Evolutionary conservation across 2,113 vertebrate species (phyloP), one percentile per base, ranked within the genome.

Genomic region (Sorex fumeus): DNA sequence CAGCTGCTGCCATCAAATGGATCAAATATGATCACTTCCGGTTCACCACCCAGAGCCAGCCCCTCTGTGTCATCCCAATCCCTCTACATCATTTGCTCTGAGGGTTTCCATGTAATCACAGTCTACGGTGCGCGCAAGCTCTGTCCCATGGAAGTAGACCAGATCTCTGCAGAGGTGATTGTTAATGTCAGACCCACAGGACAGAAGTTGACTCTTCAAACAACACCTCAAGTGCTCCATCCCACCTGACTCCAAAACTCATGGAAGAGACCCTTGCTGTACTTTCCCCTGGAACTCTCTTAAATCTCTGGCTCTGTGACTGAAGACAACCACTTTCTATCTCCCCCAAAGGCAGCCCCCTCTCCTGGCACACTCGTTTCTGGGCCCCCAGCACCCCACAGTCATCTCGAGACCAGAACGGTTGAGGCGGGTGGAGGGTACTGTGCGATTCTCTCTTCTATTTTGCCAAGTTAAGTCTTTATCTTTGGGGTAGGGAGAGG

Each of bases 261-360:
- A 12, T 0, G 8, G 80, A 50, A 50, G 13, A 50, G 47, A 40
- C 27, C 28, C 16, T 78, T n/a, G 2, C 62, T 28, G 47, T 83
- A 47, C 34, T 53, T 25, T n/a, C 36, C 47, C 0, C 1, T 18
- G 32, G 28, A 6, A 0, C 0, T 27, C 28, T 40, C 45, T 69
- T 16, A 1, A 30, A 34, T 62, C 4, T 87, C 53, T 62, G 18
- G 21, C 60, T 30, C 47, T 13, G 8, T 36, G 40, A 40, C 40
- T 18, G 0, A 28, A 5, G 9, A 5, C 13, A 36, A 8, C 47
- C 70, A 23, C 8, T 18, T 43, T 60, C 69, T 62, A 45, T 72
- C 21, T 85, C 15, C 28, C 34, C 47, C 34, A 30, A 34, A 9
- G 11, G 23, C 18, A 32, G 34, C 28, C 62, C 62, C 34, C 15